Percentiles rank a stretch among this genome's conserved stretches.
Evolutionary conservation across 1,140 invertebrate species (phyloP).

Genomic region (Melipona quadrifasciata): DNA sequence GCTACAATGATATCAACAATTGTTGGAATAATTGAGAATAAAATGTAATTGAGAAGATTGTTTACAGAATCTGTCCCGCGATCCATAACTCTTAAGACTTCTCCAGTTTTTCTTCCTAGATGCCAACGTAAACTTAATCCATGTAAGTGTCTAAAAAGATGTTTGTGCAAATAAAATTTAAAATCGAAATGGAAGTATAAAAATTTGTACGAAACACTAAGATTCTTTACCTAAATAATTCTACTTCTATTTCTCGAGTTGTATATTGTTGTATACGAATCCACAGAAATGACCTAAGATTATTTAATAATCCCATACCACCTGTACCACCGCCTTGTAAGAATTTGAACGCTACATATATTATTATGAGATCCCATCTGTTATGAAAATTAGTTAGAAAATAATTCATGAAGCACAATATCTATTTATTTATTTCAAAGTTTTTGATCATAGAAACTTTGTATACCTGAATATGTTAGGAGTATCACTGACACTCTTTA

Average conservation of each 20-base stretch:
- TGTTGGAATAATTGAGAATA: conserved; percentile 95
- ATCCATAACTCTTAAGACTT: conserved; percentile 97
- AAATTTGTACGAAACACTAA: conserved; percentile 1
- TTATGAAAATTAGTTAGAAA: conserved; percentile 33
- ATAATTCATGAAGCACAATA: conserved; percentile 20
- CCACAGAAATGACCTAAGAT: conserved; percentile 95
- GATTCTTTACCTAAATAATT: conserved; percentile 75
- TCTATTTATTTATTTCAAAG: conserved; percentile 30
- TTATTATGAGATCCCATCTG: conserved; percentile 94
- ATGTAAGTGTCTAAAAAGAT: conserved; percentile 88
- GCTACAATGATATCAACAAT: conserved; percentile 97
- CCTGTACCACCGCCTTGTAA: conserved; percentile 96
- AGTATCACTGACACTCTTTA: conserved; percentile 79
- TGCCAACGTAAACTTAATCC: conserved; percentile 94
- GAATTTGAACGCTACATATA: conserved; percentile 94
- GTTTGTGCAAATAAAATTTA: conserved; percentile 37
- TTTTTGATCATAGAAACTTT: conserved; percentile 47
- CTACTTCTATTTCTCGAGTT: conserved; percentile 93
- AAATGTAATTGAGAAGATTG: conserved; percentile 93
- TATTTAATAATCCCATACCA: conserved; percentile 96
- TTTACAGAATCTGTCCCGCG: conserved; percentile 97
- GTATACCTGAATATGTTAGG: conserved; percentile 73
- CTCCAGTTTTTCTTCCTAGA: conserved; percentile 95
- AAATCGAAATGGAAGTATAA: conserved; percentile 16
- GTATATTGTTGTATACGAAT: conserved; percentile 97